These are phyloP conservation scores for Danio jaintianensis DNA, from an alignment of 2,797 vertebrate genomes.

Conservation along the genomic window DNA sequence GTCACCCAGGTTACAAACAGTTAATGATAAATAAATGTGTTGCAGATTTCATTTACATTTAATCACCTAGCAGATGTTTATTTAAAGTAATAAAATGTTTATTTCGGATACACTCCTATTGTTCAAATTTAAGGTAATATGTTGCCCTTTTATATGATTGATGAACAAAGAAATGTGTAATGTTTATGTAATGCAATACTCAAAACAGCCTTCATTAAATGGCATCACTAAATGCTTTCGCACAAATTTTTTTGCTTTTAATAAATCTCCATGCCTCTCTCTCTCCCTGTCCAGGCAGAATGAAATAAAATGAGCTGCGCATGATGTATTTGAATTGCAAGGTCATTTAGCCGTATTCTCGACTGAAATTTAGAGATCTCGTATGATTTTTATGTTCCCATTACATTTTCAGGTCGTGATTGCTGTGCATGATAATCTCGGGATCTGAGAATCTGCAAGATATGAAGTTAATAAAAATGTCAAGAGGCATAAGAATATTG, in stretches of 20 bases:
- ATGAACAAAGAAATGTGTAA: constrained; percentile 14
- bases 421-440: constrained; percentile 24
- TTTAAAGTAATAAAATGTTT: not conserved
- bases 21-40: not conserved
- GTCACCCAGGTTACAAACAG: too few relatives aligned
- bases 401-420: constrained; percentile 24
- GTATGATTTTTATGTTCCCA: constrained; percentile 36
- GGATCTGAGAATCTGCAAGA: constrained; percentile 15
- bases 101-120: not conserved
- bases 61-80: constrained; percentile 8
- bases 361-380: constrained; percentile 39
- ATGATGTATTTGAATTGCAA: constrained; percentile 23
- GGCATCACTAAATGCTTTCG: not conserved
- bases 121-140: not conserved
- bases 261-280: not conserved
- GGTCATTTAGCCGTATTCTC: constrained; percentile 26
- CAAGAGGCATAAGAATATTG: constrained; percentile 52
- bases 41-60: not conserved
- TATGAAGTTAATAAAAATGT: constrained; percentile 54
- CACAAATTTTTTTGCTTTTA: constrained; percentile 14
- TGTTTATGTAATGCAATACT: not conserved
- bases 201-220: not conserved
- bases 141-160: not conserved
- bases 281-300: not conserved
- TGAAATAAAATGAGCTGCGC: constrained; percentile 5